phyloP scores from a whole-genome alignment of 2,888 invertebrate genomes.

The Catocala fraxini region DNA sequence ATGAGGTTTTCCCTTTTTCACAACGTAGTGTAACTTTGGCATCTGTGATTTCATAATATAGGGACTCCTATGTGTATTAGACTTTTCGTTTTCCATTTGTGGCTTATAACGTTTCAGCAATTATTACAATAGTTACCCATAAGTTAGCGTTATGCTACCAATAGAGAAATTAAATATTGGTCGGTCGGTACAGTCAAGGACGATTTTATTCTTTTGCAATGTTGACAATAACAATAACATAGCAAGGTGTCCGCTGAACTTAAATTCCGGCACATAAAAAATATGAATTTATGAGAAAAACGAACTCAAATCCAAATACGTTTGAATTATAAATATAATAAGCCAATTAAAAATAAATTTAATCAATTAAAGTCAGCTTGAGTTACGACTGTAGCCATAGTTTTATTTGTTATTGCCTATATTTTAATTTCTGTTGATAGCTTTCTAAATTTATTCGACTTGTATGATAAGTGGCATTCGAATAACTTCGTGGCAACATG shows the following conservation, averaged over 20 bases:
- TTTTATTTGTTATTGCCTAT: conserved; percentile 58
- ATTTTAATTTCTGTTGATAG: conserved; percentile 64
- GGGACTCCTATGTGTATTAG: conserved; percentile 4
- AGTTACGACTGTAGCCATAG: conserved; percentile 55
- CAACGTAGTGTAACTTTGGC: conserved; percentile 39
- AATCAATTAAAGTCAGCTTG: conserved; percentile 51
- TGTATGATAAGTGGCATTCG: conserved; percentile 65
- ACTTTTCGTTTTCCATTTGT: conserved; percentile 1
- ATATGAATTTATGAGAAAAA: conserved; percentile 18
- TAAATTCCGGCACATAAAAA: conserved; percentile 10
- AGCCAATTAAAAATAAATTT: conserved; percentile 44
- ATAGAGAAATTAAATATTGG: conserved; percentile 34
- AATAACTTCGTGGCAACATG: conserved; percentile 60
- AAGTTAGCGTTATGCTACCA: conserved; percentile 19
- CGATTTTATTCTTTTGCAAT: conserved; percentile 3
- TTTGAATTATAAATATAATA: conserved; percentile 31
- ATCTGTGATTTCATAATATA: conserved; percentile 21
- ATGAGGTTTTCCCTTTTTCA: conserved; percentile 24
- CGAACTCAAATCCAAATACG: conserved; percentile 12
- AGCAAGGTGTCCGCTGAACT: background rate
- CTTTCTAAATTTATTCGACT: conserved; percentile 71
- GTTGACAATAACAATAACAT: conserved; percentile 1
- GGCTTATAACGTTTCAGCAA: conserved; percentile 5
- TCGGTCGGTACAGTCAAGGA: conserved; percentile 9
- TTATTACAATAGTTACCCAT: conserved; percentile 12